These are phyloP conservation scores for Pteropus rufus DNA, from an alignment of 2,797 vertebrate species.

Conservation along the genomic window DNA sequence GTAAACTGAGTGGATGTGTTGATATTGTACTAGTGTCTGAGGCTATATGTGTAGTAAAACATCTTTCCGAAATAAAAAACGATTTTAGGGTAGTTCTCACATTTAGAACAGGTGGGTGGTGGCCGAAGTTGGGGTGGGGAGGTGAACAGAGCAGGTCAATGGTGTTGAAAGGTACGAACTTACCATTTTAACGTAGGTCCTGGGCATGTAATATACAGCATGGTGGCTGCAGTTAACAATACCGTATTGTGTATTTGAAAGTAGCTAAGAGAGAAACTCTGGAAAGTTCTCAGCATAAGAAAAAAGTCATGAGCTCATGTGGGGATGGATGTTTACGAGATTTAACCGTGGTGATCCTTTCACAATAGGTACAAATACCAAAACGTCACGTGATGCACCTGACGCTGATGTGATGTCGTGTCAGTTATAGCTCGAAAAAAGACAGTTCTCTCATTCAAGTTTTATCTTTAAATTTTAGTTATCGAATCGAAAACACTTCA, in stretches of 20 bases:
- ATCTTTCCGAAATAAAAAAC: background rate
- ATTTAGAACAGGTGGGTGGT: background rate
- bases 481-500: slow-evolving; percentile 91
- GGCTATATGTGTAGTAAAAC: background rate
- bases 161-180: background rate
- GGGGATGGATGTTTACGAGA: background rate
- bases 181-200: too few species aligned
- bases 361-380: background rate
- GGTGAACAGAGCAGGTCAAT: background rate
- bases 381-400: fast-evolving
- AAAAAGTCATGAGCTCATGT: fast-evolving
- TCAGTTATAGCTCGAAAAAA: background rate
- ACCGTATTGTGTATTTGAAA: background rate
- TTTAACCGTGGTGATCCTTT: background rate
- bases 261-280: background rate
- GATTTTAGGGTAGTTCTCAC: background rate
- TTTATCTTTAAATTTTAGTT: slow-evolving; percentile 80
- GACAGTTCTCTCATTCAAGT: background rate
- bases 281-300: background rate
- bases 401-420: fast-evolving
- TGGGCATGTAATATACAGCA: background rate
- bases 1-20: background rate
- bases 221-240: background rate
- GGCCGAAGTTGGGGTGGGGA: background rate
- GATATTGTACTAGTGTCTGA: background rate